phyloP scores from a whole-genome alignment of 2,797 vertebrate species.

The Neomorphus geoffroyi region DNA sequence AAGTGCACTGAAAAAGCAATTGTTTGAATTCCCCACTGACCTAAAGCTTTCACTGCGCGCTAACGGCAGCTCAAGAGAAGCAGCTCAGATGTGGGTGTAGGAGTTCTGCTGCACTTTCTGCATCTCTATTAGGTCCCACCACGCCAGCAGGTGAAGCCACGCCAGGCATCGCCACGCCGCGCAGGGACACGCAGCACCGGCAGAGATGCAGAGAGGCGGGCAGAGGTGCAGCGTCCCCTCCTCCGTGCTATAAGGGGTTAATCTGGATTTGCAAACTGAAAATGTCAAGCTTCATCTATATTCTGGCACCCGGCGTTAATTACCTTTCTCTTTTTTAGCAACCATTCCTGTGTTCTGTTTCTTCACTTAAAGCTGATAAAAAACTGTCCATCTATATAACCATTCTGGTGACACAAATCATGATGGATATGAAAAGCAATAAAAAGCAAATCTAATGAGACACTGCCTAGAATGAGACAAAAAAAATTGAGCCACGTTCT shows the following conservation, averaged over 20 bases:
- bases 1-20: not conserved
- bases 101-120: not conserved
- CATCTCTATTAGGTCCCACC: not conserved
- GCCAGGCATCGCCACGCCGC: rapidly evolving
- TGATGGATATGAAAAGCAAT: slow-evolving; percentile 62
- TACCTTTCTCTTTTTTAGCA: slow-evolving; percentile 3
- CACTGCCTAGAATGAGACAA: slow-evolving; percentile 5
- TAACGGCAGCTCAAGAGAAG: rapidly evolving
- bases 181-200: rapidly evolving
- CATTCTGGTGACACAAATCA: slow-evolving; percentile 36
- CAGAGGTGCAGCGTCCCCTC: not conserved
- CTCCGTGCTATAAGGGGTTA: not conserved
- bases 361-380: slow-evolving; percentile 43
- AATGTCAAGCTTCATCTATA: slow-evolving; percentile 34
- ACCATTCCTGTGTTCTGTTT: not conserved
- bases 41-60: rapidly evolving
- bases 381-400: slow-evolving; percentile 29
- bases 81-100: rapidly evolving
- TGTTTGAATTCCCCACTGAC: not conserved
- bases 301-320: slow-evolving; percentile 14
- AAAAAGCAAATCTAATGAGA: slow-evolving; percentile 49
- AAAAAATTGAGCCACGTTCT: not conserved
- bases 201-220: rapidly evolving
- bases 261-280: not conserved
- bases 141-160: not conserved